Evolutionary conservation across 2,113 vertebrate genomes (phyloP).

Genomic region (Micromys minutus): DNA sequence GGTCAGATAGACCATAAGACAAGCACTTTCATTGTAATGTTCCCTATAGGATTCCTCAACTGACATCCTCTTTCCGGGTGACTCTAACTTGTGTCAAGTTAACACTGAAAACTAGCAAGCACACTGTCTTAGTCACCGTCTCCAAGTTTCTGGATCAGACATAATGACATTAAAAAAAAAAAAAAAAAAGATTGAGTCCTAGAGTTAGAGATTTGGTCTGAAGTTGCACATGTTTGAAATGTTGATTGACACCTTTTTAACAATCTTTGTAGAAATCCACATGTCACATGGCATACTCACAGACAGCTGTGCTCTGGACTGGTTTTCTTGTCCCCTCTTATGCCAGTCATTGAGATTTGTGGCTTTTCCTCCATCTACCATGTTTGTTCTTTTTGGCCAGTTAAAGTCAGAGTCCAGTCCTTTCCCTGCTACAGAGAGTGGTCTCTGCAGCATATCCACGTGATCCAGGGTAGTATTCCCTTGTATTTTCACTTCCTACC

Average conservation of each 20-base stretch:
- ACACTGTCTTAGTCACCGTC: too few species aligned
- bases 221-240: background rate
- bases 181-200: background rate
- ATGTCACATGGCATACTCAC: background rate
- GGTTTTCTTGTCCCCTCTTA: fast-evolving
- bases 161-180: background rate
- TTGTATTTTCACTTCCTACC: too few species aligned
- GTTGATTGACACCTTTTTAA: background rate
- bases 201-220: background rate
- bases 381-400: background rate
- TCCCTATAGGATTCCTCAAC: too few species aligned
- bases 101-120: background rate
- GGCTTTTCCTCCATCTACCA: fast-evolving
- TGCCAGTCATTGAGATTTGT: background rate
- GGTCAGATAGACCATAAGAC: background rate
- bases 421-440: background rate
- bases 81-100: background rate
- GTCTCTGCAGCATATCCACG: background rate
- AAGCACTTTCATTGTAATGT: background rate
- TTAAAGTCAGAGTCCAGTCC: fast-evolving
- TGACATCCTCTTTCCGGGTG: too few species aligned
- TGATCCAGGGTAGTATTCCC: background rate
- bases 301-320: background rate
- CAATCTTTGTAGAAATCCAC: background rate
- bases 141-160: background rate